Evolutionary conservation across 2,888 invertebrate genomes (phyloP).

Genomic region (Drosophila picticornis): DNA sequence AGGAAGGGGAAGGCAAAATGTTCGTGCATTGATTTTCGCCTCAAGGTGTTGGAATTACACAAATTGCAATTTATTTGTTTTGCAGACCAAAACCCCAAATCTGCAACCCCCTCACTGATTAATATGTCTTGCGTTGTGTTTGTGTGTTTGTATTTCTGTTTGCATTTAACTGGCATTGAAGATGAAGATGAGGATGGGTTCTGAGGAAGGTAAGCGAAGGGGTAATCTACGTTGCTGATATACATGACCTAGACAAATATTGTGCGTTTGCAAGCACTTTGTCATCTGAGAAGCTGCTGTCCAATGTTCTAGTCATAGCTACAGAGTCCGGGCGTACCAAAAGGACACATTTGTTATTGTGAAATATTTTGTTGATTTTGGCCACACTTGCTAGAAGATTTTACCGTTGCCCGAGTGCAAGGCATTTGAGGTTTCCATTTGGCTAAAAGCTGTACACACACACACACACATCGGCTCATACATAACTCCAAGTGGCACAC

Average conservation of each 20-base stretch:
- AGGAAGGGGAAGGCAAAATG: constrained; percentile 12
- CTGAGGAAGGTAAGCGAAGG: neutral
- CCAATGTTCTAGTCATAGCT: constrained; percentile 7
- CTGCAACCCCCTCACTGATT: constrained; percentile 22
- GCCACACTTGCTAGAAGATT: constrained; percentile 53
- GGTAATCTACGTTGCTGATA: constrained; percentile 50
- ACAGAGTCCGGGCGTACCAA: neutral
- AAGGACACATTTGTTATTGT: constrained; percentile 80
- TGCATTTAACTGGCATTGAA: constrained; percentile 61
- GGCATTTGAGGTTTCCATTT: constrained; percentile 77
- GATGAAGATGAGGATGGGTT: neutral
- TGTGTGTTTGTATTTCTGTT: constrained; percentile 55
- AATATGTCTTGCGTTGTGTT: constrained; percentile 3
- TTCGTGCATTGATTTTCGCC: constrained; percentile 70
- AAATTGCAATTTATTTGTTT: constrained; percentile 80
- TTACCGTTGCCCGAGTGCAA: constrained; percentile 35
- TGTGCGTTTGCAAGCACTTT: constrained; percentile 75
- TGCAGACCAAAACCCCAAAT: constrained; percentile 68
- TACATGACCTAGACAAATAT: constrained; percentile 75
- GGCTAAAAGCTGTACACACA: constrained; percentile 60
- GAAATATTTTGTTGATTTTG: constrained; percentile 81
- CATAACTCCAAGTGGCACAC: constrained; percentile 64
- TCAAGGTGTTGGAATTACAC: constrained; percentile 78
- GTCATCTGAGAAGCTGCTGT: constrained; percentile 58
- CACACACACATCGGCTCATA: constrained; percentile 44